Evolutionary conservation across 2,888 invertebrate species (phyloP).

Genomic region (Opisthograptis luteolata): DNA sequence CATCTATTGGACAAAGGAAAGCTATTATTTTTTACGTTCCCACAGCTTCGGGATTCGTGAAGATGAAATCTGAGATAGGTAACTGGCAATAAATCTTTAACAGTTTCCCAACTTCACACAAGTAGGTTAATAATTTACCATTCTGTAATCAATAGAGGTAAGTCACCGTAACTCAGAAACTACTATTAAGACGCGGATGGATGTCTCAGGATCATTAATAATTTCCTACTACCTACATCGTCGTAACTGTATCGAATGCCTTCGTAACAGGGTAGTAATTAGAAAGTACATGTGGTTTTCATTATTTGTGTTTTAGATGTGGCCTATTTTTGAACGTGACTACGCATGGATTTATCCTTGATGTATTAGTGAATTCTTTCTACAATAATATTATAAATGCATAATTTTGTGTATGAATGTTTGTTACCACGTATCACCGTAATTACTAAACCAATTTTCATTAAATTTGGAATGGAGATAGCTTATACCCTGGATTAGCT

Average conservation of each 20-base stretch:
- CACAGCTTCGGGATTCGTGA: too few species aligned
- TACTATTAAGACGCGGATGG: slow-evolving; percentile 41
- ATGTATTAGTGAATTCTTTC: too few species aligned
- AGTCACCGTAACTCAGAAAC: slow-evolving; percentile 40
- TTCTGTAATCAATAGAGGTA: slow-evolving; percentile 46
- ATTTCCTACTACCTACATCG: slow-evolving; percentile 33
- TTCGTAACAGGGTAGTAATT: slow-evolving; percentile 8
- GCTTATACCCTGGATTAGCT: too few species aligned
- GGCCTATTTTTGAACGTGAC: not conserved
- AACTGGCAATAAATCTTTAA: slow-evolving; percentile 3
- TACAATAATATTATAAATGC: too few species aligned
- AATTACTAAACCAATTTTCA: too few species aligned
- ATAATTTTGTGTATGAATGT: too few species aligned
- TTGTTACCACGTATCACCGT: too few species aligned
- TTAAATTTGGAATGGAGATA: too few species aligned
- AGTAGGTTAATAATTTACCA: slow-evolving; percentile 42
- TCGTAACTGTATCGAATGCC: slow-evolving; percentile 17
- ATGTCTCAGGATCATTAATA: slow-evolving; percentile 46
- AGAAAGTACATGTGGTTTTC: slow-evolving; percentile 8
- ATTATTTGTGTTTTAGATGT: not conserved
- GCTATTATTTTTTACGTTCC: too few species aligned
- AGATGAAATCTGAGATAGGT: not conserved
- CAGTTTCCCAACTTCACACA: slow-evolving; percentile 40
- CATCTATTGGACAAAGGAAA: too few species aligned
- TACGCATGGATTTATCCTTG: too few species aligned